phyloP scores from a whole-genome alignment of 2,797 vertebrate species.

The Lagodon rhomboides region DNA sequence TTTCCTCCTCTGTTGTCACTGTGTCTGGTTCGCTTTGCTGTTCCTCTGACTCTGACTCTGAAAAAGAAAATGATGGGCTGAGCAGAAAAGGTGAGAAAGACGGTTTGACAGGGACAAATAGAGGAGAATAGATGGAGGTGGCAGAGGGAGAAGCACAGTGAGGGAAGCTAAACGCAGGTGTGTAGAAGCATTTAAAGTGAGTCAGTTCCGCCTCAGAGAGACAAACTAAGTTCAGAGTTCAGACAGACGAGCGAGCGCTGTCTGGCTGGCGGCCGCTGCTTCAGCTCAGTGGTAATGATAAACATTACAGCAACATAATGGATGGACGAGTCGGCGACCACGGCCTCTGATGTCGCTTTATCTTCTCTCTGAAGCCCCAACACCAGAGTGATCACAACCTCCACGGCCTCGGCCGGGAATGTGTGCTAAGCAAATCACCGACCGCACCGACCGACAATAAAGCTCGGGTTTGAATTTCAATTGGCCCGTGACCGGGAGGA shows the following conservation, averaged over 20 bases:
- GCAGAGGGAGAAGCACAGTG: slow-evolving; percentile 18
- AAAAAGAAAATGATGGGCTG: background rate
- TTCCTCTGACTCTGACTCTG: slow-evolving; percentile 47
- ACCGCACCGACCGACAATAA: slow-evolving; percentile 56
- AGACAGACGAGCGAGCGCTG: slow-evolving; percentile 30
- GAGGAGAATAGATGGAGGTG: slow-evolving; percentile 11
- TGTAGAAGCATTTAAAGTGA: slow-evolving; percentile 19
- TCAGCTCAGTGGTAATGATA: slow-evolving; percentile 58
- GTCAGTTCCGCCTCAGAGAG: slow-evolving; percentile 31
- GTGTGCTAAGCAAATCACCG: slow-evolving; percentile 69
- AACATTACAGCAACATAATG: slow-evolving; percentile 69
- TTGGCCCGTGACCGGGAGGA: slow-evolving; percentile 57
- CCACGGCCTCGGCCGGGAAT: slow-evolving; percentile 50
- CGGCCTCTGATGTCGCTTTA: slow-evolving; percentile 66
- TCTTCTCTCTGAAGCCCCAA: slow-evolving; percentile 65
- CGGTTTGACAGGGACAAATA: slow-evolving; percentile 5
- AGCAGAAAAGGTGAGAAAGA: slow-evolving; percentile 9
- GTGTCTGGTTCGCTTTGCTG: slow-evolving; percentile 30
- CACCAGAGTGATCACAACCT: slow-evolving; percentile 65
- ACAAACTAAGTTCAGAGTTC: slow-evolving; percentile 54
- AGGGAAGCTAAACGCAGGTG: slow-evolving; percentile 32
- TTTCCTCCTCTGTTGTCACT: slow-evolving; percentile 25
- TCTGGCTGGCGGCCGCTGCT: slow-evolving; percentile 16
- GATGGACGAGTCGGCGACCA: slow-evolving; percentile 25
- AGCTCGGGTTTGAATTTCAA: slow-evolving; percentile 80